Percentiles rank a stretch among this genome's conserved stretches.
Evolutionary conservation across 1,140 invertebrate genomes (phyloP).

Genomic region (Radopholus similis): DNA sequence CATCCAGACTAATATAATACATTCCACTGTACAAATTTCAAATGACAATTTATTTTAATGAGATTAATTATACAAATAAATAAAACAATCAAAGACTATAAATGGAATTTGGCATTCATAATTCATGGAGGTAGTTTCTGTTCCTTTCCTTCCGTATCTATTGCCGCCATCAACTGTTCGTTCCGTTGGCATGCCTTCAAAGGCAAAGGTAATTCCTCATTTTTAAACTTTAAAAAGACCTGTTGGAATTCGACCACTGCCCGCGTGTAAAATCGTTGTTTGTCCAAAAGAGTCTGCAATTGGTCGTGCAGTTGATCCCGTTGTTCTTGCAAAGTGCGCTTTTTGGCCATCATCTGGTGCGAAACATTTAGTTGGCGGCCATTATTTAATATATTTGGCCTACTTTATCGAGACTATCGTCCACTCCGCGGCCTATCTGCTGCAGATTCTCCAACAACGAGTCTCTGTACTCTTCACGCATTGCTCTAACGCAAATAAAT

Average conservation of each 20-base stretch:
- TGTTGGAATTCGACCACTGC: conserved; percentile 24
- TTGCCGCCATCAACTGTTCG: too few relatives aligned
- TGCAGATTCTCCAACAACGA: conserved; percentile 55
- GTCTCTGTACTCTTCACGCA: conserved; percentile 42
- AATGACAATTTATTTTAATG: too few relatives aligned
- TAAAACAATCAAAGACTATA: too few relatives aligned
- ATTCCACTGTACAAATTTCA: too few relatives aligned
- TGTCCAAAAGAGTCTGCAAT: conserved; percentile 27
- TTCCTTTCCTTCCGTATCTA: too few relatives aligned
- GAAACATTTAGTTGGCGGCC: background rate
- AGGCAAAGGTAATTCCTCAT: background rate
- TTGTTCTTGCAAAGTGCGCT: conserved; percentile 27
- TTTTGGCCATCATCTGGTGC: conserved; percentile 25
- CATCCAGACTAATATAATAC: too few relatives aligned
- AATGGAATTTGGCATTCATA: too few relatives aligned
- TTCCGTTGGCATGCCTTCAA: conserved; percentile 29
- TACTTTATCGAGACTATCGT: conserved; percentile 43
- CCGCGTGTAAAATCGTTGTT: conserved; percentile 33
- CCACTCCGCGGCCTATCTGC: conserved; percentile 61
- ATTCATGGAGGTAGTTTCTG: too few relatives aligned
- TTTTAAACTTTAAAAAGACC: conserved; percentile 18
- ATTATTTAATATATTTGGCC: background rate
- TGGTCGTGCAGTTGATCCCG: conserved; percentile 20
- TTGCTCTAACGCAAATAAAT: conserved; percentile 39
- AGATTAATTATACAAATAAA: too few relatives aligned